Evolutionary conservation across 92 coral and sea anemone genomes (phyloP), one percentile per base, ranked within the genome.

Genomic region (Heliopora coerulea): DNA sequence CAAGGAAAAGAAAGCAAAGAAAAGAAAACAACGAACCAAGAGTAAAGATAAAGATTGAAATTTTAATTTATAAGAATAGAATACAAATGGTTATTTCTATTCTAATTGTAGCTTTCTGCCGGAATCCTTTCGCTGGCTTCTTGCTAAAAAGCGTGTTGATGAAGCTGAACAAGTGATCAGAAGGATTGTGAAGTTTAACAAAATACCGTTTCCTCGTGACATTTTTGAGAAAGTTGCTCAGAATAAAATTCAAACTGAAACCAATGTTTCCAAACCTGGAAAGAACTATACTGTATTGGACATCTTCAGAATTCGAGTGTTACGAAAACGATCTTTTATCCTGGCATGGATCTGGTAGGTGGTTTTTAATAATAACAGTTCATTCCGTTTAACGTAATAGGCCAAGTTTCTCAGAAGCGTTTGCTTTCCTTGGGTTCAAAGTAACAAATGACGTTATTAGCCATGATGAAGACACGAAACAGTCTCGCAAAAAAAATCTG

Each of bases 101-200:
- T 37, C 11, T 37, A 4, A 37, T 37, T 4, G 4, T 37, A 70
- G 77, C 10, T 52, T 31, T 15, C 26, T 70, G 1, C 77, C 77
- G 0, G 77, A 70, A 54, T 70, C 77, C 1, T 4, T 52, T 33
- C 77, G 77, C 12, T 70, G 77, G 77, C 77, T 70, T 32, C 33
- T 70, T 27, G 27, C 25, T 20, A 70, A 70, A 17, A 70, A 70
- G 8, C 62, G 62, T 14, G 28, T 70, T 50, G 77, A 52, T 11
- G 50, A 70, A 12, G 77, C 77, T 32, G 64, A 54, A 34, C 40
- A 18, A 30, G 64, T 70, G 20, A 26, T 70, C 18, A 29, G 17
- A 54, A 70, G 34, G 62, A 70, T 70, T 28, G 26, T 28, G 3
- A 54, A 15, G 17, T 70, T 70, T 28, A 70, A 70, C 52, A 50